Percentiles rank a stretch among this genome's conserved stretches.
These are phyloP conservation scores for Contarinia nasturtii DNA, from an alignment of 1,140 invertebrate species.

Conservation along the genomic window DNA sequence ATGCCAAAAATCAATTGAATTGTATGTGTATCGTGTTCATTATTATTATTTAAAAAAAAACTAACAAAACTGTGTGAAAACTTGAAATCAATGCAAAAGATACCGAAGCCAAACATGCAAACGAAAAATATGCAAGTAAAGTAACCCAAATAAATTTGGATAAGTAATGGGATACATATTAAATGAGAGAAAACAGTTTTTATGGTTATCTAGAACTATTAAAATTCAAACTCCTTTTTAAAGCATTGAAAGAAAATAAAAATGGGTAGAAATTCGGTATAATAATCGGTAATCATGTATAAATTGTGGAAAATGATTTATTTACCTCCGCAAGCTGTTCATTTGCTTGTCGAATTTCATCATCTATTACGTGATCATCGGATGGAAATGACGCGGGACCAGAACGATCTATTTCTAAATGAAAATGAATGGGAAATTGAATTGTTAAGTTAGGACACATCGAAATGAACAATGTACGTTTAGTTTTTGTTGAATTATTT, in stretches of 20 bases:
- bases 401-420: slow-evolving; percentile 17
- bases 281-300: too few relatives aligned
- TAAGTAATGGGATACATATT: not conserved
- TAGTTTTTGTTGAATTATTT: too few relatives aligned
- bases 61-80: not conserved
- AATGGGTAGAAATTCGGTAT: not conserved
- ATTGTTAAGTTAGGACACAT: too few relatives aligned
- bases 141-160: not conserved
- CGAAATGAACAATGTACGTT: too few relatives aligned
- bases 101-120: not conserved
- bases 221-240: slow-evolving; percentile 3
- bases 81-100: not conserved
- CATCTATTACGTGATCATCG: slow-evolving; percentile 13
- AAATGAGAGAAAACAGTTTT: not conserved
- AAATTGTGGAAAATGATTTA: too few relatives aligned
- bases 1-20: too few relatives aligned
- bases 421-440: not conserved
- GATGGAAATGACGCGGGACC: slow-evolving; percentile 9
- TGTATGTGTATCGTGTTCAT: too few relatives aligned
- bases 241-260: not conserved
- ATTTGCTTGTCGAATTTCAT: slow-evolving; percentile 19
- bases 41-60: not conserved
- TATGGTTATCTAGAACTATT: not conserved
- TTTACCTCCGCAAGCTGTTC: slow-evolving; percentile 22
- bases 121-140: not conserved